Evolutionary conservation across 1,140 invertebrate species (phyloP), one percentile per base, ranked within the genome.

Genomic region (Bombus haemorrhoidalis): DNA sequence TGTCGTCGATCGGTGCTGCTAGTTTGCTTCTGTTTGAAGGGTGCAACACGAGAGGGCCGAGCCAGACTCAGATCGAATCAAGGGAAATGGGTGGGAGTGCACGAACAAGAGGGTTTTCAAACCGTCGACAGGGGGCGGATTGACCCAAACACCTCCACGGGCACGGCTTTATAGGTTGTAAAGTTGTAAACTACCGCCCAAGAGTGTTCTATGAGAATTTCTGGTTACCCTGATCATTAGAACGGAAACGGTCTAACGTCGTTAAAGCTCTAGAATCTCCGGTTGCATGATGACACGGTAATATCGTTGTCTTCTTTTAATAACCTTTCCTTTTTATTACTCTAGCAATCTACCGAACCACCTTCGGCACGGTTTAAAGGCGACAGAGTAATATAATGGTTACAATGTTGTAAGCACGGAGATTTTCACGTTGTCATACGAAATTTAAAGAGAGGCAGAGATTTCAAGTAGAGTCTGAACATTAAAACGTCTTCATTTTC

Each of bases 141-240:
- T 92, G 90, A 92, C 87, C 90, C 66, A 82, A 88, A 91, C 87
- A 89, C 84, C 80, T 76, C 77, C 82, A 66, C 62, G 37, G 72
- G 81, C 73, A 77, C 47, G 82, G 79, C 72, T 92, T 92, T 92
- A 92, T 91, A 87, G 88, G 86, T 92, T 92, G 91, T 91, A 91
- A 92, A 91, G 86, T 90, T 88, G 89, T 90, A 90, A 92, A 91
- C 88, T 85, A 73, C 83, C 83, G 71, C 72, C 82, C 72, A 34
- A 85, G 77, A 57, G 75, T 82, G 72, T 66, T 71, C 71, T 72
- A 84, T 66, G 78, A 88, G 80, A 75, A 81, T 86, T 78, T 88
- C 84, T 76, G 76, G 89, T 91, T 91, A 83, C 86, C 71, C 43
- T 72, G 86, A 71, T 86, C 87, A 88, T 91, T 91, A 91, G 87